Evolutionary conservation across 2,888 invertebrate genomes (phyloP).

Genomic region (Osmoderma eremita): DNA sequence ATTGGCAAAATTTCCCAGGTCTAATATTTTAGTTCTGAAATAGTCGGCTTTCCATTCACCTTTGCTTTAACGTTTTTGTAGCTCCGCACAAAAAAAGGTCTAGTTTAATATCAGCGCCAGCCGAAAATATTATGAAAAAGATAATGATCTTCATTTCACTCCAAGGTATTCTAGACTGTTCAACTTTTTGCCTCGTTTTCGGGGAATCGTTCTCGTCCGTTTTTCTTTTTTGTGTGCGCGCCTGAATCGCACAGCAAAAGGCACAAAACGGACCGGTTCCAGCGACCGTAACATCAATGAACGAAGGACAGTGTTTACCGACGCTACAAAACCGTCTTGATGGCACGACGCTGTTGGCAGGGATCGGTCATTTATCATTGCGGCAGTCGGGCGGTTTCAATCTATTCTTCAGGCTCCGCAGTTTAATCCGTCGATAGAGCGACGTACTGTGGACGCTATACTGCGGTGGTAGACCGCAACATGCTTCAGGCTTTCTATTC

Average conservation of each 20-base stretch:
- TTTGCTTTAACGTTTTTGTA: too few species aligned
- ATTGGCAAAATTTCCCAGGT: too few species aligned
- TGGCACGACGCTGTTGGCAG: too few species aligned
- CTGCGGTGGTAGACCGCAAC: too few species aligned
- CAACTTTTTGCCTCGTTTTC: neutral
- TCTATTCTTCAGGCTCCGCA: too few species aligned
- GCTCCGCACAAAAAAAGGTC: too few species aligned
- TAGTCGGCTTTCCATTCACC: too few species aligned
- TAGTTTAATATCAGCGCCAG: too few species aligned
- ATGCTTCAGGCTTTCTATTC: too few species aligned
- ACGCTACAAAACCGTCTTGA: conserved; percentile 11
- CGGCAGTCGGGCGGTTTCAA: neutral
- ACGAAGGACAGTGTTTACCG: conserved; percentile 28
- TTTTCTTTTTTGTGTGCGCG: conserved; percentile 1
- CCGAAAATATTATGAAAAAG: conserved; percentile 27
- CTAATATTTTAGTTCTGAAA: too few species aligned
- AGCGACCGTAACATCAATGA: conserved; percentile 9
- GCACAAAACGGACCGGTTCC: neutral
- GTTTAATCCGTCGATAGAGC: too few species aligned
- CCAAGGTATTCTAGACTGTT: conserved; percentile 23
- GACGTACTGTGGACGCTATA: too few species aligned
- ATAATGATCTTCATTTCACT: conserved; percentile 31
- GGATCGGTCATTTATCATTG: conserved; percentile 31
- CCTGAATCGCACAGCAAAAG: neutral
- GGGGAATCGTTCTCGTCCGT: conserved; percentile 10